phyloP scores from a whole-genome alignment of 2,888 invertebrate genomes.

The Drosophila yooni region DNA sequence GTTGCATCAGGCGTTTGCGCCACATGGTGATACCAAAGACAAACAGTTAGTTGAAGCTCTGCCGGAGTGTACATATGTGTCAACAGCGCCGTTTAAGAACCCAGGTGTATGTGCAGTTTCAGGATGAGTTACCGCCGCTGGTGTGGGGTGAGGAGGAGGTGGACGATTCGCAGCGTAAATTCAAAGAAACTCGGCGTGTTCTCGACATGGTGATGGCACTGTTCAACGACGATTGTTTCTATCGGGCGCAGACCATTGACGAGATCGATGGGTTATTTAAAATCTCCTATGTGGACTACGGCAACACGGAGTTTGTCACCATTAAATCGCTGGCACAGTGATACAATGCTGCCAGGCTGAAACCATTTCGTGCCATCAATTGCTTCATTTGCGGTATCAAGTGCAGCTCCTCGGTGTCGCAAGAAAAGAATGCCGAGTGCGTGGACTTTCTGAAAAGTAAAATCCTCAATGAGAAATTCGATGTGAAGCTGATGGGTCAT shows the following conservation, averaged over 20 bases:
- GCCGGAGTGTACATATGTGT: conserved; percentile 53
- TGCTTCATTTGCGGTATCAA: too few relatives aligned
- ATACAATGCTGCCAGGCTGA: conserved; percentile 60
- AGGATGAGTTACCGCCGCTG: conserved; percentile 54
- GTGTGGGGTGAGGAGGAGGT: conserved; percentile 78
- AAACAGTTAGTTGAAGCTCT: conserved; percentile 57
- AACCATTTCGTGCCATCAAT: conserved; percentile 76
- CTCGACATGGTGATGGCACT: conserved; percentile 81
- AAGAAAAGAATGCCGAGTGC: too few relatives aligned
- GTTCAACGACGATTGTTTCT: conserved; percentile 79
- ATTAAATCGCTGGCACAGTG: conserved; percentile 70
- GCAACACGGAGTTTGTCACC: conserved; percentile 76
- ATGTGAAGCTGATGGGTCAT: conserved; percentile 23
- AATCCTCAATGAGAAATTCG: too few relatives aligned
- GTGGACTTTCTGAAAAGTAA: too few relatives aligned
- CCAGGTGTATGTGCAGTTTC: conserved; percentile 75
- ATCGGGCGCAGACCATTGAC: conserved; percentile 82
- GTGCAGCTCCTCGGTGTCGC: too few relatives aligned
- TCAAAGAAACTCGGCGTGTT: conserved; percentile 59
- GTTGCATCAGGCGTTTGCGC: conserved; percentile 70
- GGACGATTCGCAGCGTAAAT: conserved; percentile 47
- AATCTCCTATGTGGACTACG: conserved; percentile 83
- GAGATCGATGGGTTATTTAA: conserved; percentile 67
- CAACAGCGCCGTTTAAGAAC: conserved; percentile 38
- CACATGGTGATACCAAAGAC: conserved; percentile 83